These are phyloP conservation scores for Leptinotarsa undecemlineata DNA, from an alignment of 1,140 invertebrate genomes.

Conservation along the genomic window DNA sequence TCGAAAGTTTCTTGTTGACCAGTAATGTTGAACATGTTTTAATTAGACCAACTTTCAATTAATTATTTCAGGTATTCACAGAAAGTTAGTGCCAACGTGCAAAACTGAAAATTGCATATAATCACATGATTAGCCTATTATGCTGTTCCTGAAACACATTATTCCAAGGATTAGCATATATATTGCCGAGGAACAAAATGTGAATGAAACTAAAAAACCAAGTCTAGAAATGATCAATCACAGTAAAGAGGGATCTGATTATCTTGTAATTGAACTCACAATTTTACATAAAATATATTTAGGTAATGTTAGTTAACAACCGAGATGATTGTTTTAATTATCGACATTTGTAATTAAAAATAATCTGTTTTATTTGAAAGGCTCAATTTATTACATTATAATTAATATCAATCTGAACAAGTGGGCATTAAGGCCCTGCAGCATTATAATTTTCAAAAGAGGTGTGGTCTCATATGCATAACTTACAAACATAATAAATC, in stretches of 20 bases:
- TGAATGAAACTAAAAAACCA: constrained; percentile 9
- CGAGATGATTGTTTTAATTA: constrained; percentile 42
- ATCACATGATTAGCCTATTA: constrained; percentile 15
- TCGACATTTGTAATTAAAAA: constrained; percentile 37
- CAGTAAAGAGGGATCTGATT: constrained; percentile 39
- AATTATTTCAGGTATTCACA: constrained; percentile 6
- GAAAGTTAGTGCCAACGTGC: constrained; percentile 8
- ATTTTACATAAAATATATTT: constrained; percentile 42
- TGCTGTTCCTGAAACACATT: background rate
- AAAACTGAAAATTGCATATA: constrained; percentile 13
- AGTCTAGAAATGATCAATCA: constrained; percentile 38
- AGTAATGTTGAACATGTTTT: constrained; percentile 5
- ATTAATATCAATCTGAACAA: constrained; percentile 43
- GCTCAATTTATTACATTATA: constrained; percentile 40
- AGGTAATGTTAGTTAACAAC: constrained; percentile 40
- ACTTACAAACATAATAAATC: constrained; percentile 32
- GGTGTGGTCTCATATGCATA: constrained; percentile 34
- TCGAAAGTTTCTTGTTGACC: background rate
- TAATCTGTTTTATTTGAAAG: constrained; percentile 35
- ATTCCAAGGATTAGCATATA: constrained; percentile 24
- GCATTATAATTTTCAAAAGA: constrained; percentile 40
- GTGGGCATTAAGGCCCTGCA: constrained; percentile 32
- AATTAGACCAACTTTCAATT: constrained; percentile 15
- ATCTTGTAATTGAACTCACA: constrained; percentile 39
- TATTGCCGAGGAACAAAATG: constrained; percentile 22